These are phyloP conservation scores for Ochlodes sylvanus DNA, from an alignment of 2,888 invertebrate species.

Conservation along the genomic window DNA sequence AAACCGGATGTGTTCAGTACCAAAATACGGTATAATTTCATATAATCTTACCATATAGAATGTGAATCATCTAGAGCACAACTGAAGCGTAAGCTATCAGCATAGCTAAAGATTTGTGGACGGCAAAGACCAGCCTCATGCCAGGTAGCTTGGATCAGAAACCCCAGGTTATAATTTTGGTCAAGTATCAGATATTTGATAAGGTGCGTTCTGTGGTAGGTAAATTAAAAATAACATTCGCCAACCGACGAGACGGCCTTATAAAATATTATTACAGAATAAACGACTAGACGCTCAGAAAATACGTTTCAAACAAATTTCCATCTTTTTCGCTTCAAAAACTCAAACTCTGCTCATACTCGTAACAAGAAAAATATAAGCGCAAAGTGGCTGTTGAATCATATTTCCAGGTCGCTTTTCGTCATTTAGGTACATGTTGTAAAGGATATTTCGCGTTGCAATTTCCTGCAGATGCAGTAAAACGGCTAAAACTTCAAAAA, in stretches of 20 bases:
- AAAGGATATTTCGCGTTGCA: constrained; percentile 13
- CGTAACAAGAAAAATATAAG: constrained; percentile 1
- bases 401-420: constrained; percentile 13
- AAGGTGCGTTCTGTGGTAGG: too few relatives aligned
- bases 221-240: not conserved
- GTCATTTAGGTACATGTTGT: constrained; percentile 1
- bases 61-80: too few relatives aligned
- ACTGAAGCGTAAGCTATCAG: too few relatives aligned
- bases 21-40: too few relatives aligned
- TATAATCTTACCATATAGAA: too few relatives aligned
- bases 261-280: not conserved
- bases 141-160: too few relatives aligned
- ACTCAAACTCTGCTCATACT: not conserved
- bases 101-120: too few relatives aligned
- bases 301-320: not conserved
- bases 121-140: too few relatives aligned
- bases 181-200: too few relatives aligned
- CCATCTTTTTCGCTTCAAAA: not conserved
- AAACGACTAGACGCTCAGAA: not conserved
- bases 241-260: not conserved
- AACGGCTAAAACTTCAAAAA: constrained; percentile 5
- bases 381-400: constrained; percentile 9
- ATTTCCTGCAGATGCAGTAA: not conserved
- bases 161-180: too few relatives aligned
- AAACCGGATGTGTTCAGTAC: too few relatives aligned